Evolutionary conservation across 1,140 invertebrate species (phyloP).

Genomic region (Helicoverpa armigera): DNA sequence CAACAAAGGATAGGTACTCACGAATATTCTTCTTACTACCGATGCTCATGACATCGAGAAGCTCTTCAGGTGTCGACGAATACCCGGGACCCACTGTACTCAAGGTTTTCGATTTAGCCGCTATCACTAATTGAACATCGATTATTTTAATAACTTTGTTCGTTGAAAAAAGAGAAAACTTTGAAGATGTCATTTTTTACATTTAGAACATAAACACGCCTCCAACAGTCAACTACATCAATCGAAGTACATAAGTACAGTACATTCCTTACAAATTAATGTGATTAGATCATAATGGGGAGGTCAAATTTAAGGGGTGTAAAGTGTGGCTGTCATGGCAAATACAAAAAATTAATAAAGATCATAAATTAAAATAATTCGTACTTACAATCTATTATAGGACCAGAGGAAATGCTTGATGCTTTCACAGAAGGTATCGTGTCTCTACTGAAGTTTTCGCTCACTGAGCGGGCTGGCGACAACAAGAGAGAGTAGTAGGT

Average conservation of each 20-base stretch:
- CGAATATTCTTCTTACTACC: neutral
- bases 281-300: too few species aligned
- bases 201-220: too few species aligned
- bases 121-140: neutral
- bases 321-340: too few species aligned
- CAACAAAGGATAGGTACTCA: too few species aligned
- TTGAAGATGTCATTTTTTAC: too few species aligned
- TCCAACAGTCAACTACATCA: too few species aligned
- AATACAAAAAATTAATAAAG: too few species aligned
- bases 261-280: too few species aligned
- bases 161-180: too few species aligned
- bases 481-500: neutral
- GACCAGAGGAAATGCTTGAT: slow-evolving; percentile 6
- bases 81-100: slow-evolving; percentile 8
- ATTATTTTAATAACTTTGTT: neutral
- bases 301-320: too few species aligned
- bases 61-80: slow-evolving; percentile 5
- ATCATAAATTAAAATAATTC: too few species aligned
- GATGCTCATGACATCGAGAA: slow-evolving; percentile 10
- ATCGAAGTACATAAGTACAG: too few species aligned
- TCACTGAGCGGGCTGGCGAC: slow-evolving; percentile 50
- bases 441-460: slow-evolving; percentile 44
- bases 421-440: neutral
- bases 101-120: slow-evolving; percentile 62
- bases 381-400: slow-evolving; percentile 48